Conservation (phyloP, 2,797 vertebrate species). For the Nyctibius grandis region DNA sequence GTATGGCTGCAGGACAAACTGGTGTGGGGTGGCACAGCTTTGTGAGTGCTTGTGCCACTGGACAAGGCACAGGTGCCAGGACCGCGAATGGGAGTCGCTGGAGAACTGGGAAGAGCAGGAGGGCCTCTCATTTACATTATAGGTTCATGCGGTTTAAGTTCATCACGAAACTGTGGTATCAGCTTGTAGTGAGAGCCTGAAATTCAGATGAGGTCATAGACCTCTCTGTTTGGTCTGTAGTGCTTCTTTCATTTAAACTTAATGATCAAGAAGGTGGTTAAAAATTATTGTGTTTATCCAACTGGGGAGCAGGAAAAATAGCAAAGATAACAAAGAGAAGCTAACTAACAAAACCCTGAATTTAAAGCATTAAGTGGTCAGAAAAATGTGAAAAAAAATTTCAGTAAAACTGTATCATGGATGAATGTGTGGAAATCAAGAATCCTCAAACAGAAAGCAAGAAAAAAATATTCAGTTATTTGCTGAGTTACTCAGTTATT, state of each 20-base stretch:
- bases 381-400: not conserved
- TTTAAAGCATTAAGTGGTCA: not conserved
- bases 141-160: accelerated
- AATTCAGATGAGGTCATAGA: not conserved
- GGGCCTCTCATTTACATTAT: not conserved
- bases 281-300: not conserved
- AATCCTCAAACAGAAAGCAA: not conserved
- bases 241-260: not conserved
- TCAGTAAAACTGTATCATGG: not conserved
- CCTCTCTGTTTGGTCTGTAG: not conserved
- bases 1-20: not conserved
- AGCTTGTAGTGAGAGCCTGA: not conserved
- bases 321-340: not conserved
- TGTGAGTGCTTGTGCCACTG: accelerated
- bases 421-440: not conserved
- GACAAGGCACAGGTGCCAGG: accelerated
- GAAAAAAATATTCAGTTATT: not conserved
- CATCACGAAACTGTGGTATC: not conserved
- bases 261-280: not conserved
- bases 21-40: accelerated
- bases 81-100: accelerated
- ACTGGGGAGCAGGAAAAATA: not conserved
- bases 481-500: not conserved
- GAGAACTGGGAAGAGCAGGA: not conserved
- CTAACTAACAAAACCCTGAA: not conserved